Base-by-base conservation (phyloP, 2,888 invertebrate genomes). In the Polydrusus cervinus region DNA sequence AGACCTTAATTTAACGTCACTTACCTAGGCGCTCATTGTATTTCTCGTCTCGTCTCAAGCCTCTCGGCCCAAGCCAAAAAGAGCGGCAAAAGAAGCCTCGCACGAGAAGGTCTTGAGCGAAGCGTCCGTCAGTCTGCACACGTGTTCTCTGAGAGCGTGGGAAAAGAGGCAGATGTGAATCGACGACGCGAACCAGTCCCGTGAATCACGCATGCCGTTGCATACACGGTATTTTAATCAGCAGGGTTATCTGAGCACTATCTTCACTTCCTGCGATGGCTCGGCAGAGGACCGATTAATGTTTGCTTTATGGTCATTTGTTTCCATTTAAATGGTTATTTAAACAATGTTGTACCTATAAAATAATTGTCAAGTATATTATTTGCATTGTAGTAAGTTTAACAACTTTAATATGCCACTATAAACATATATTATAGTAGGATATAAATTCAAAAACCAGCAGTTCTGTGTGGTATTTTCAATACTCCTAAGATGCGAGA, bases 111-210 rank as follows among this genome's bases (percentile, higher is more conserved):
- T 70, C 72, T 68, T 62, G 53, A 55, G 72, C 69, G 16, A 6
- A 25, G 45, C 67, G 30, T 43, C 60, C 49, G 71, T 40, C 45
- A 57, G 57, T 57, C 67, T 40, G 70, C 65, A 86, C 86, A 86
- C 85, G 85, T 86, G 86, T 86, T 85, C 82, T 78, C 76, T 77
- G 80, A 83, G 81, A 85, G 83, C 86, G 86, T 86, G 86, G 85
- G 86, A 86, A 86, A 85, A 85, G 85, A 83, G 83, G 85, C 86
- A 86, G 86, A 85, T 86, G 86, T 84, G 84, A 82, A 51, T 71
- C 79, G 71, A 74, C 53, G 71, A 74, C 53, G 20, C 16, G 34
- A 67, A 65, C 51, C 34, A 16, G 72, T 66, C 53, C 45, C 64
- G 70, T 76, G 76, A 76, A 78, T 77, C 78, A 79, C 79, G 80